phyloP scores from a whole-genome alignment of 1,140 invertebrate species.

The Papilio aristodemus region DNA sequence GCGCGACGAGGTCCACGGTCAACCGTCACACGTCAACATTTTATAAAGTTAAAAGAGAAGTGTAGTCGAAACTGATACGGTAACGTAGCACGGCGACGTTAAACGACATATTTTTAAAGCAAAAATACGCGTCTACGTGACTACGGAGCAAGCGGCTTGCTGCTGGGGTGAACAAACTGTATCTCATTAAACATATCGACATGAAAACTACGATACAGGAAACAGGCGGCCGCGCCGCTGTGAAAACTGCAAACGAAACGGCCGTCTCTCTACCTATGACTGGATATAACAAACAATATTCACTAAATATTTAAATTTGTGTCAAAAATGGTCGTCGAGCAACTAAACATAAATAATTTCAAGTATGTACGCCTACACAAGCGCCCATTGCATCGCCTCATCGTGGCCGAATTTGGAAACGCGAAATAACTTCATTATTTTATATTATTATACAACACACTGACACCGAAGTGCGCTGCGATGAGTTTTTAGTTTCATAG shows the following conservation, averaged over 20 bases:
- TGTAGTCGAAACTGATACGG: not conserved
- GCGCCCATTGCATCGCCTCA: no score
- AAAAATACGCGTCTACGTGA: not conserved
- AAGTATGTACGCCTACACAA: no score
- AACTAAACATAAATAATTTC: no score
- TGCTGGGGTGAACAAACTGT: slow-evolving; percentile 14
- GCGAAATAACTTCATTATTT: no score
- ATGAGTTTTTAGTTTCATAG: no score
- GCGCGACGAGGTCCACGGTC: not conserved
- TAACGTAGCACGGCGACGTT: not conserved
- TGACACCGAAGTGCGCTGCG: no score
- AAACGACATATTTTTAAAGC: not conserved
- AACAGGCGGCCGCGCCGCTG: not conserved
- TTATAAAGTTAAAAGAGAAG: not conserved
- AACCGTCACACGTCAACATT: slow-evolving; percentile 8
- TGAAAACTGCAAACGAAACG: not conserved
- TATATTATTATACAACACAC: no score
- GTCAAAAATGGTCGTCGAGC: no score
- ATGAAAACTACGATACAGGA: not conserved
- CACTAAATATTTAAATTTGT: no score
- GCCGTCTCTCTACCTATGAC: no score
- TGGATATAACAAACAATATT: no score
- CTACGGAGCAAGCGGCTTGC: not conserved
- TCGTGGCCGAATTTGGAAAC: no score
- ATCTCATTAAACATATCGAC: slow-evolving; percentile 14